These are phyloP conservation scores for Micrasema longulum DNA, from an alignment of 1,140 invertebrate species.

Conservation along the genomic window DNA sequence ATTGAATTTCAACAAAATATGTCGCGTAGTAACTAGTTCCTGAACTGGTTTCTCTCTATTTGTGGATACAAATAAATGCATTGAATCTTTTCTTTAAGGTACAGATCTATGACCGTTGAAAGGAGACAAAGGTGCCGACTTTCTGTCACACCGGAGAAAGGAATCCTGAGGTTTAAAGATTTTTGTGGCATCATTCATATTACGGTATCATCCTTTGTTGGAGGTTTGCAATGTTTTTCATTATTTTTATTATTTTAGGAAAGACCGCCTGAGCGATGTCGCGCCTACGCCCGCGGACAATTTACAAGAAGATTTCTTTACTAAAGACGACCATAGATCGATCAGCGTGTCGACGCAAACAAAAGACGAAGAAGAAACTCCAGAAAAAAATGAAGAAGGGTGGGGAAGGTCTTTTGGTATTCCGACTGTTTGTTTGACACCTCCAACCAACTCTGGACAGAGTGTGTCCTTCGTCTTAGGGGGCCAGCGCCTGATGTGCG, in stretches of 20 bases:
- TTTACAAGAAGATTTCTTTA: slow-evolving; percentile 7
- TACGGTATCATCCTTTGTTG: background rate
- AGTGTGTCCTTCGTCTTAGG: slow-evolving; percentile 44
- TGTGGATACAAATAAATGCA: too few relatives aligned
- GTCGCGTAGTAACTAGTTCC: too few relatives aligned
- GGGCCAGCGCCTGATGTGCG: slow-evolving; percentile 5
- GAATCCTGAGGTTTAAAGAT: slow-evolving; percentile 33
- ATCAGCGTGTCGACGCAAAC: slow-evolving; percentile 41
- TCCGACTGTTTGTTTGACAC: slow-evolving; percentile 48
- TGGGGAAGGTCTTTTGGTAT: slow-evolving; percentile 39
- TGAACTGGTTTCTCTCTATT: slow-evolving; percentile 6
- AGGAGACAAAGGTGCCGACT: slow-evolving; percentile 34
- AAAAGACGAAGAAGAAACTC: background rate
- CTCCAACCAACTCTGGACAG: slow-evolving; percentile 34
- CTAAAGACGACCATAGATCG: background rate
- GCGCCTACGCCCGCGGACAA: background rate
- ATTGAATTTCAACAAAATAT: too few relatives aligned
- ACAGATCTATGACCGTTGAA: slow-evolving; percentile 34
- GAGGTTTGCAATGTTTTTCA: background rate
- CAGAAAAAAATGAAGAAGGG: slow-evolving; percentile 11
- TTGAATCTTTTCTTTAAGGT: slow-evolving; percentile 28
- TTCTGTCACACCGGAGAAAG: slow-evolving; percentile 32
- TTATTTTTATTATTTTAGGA: slow-evolving; percentile 7
- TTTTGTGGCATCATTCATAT: slow-evolving; percentile 10
- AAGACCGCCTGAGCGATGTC: background rate